A percentile compares a stretch with the other conserved stretches of the same genome.
phyloP scores from a whole-genome alignment of 2,113 vertebrate species.

The Crotalus tigris region DNA sequence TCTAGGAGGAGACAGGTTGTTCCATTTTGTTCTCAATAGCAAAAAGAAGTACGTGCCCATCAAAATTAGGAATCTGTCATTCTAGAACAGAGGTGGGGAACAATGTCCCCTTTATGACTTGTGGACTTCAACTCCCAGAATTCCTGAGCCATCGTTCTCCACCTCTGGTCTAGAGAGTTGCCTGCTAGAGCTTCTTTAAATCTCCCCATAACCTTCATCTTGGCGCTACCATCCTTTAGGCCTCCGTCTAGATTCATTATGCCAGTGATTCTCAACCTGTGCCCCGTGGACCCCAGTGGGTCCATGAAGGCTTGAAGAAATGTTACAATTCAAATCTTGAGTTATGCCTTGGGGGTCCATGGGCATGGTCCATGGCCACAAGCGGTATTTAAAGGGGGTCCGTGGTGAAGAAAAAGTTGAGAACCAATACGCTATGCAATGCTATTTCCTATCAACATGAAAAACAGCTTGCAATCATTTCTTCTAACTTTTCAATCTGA shows the following conservation, averaged over 20 bases:
- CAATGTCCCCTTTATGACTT: too few species aligned
- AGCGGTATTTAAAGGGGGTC: too few species aligned
- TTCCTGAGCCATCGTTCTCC: too few species aligned
- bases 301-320: too few species aligned
- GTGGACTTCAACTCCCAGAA: too few species aligned
- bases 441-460: not conserved
- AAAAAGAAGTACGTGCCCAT: not conserved
- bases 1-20: not conserved
- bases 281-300: too few species aligned
- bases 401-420: too few species aligned
- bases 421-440: not conserved
- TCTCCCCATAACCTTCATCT: not conserved
- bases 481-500: not conserved
- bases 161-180: not conserved
- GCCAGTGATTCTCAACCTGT: too few species aligned
- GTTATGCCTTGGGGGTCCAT: too few species aligned
- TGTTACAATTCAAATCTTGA: too few species aligned
- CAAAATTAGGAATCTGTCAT: not conserved
- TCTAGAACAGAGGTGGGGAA: not conserved
- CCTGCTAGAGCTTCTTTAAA: not conserved
- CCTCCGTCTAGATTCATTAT: not conserved
- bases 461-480: not conserved
- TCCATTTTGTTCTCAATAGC: not conserved
- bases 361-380: too few species aligned
- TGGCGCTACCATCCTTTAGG: not conserved